phyloP scores from a whole-genome alignment of 2,113 vertebrate species.

The Balaeniceps rex region DNA sequence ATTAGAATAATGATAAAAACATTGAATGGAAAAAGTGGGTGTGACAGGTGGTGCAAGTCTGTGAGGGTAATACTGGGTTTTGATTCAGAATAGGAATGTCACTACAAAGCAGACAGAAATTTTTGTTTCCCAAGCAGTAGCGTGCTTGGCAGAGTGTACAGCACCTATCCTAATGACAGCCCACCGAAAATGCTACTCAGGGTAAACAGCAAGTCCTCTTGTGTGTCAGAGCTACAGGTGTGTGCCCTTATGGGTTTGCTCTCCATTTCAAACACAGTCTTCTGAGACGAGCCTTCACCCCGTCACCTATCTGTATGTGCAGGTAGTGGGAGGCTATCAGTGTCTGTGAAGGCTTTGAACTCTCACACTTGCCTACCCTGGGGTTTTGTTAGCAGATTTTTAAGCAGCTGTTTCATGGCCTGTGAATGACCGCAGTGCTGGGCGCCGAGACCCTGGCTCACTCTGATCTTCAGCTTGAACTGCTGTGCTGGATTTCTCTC shows the following conservation, averaged over 20 bases:
- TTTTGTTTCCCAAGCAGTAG: background rate
- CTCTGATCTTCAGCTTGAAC: background rate
- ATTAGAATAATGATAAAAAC: constrained; percentile 4
- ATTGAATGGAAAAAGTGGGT: background rate
- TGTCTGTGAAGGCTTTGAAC: background rate
- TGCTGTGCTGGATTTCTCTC: background rate
- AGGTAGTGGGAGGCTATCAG: background rate
- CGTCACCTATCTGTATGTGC: accelerated
- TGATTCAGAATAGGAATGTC: background rate
- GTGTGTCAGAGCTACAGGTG: background rate
- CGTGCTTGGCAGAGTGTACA: background rate
- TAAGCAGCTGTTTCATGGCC: background rate
- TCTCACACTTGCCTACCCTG: background rate
- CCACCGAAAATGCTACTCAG: background rate
- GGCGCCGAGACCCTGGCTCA: background rate
- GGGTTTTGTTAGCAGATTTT: background rate
- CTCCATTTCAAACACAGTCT: accelerated
- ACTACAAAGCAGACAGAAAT: background rate
- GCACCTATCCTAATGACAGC: background rate
- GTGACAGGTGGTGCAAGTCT: background rate
- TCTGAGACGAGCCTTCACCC: background rate
- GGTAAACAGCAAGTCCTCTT: background rate
- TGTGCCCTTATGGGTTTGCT: background rate
- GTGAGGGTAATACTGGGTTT: background rate
- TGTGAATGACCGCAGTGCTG: background rate